Evolutionary conservation across 1,140 invertebrate species (phyloP), one percentile per base, ranked within the genome.

Genomic region (Panagrolaimus sp.): DNA sequence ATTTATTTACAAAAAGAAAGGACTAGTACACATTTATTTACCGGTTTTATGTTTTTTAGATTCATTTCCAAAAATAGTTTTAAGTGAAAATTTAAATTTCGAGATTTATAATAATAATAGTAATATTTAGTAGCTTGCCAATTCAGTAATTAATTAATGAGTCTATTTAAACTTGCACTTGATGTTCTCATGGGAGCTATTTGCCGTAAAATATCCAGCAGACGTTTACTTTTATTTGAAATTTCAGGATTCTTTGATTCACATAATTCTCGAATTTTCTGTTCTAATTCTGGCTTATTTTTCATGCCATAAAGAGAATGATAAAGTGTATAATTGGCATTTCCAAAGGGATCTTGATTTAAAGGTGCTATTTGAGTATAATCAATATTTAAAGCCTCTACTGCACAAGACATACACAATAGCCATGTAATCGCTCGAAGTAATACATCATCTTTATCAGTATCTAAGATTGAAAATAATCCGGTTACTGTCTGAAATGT

Each of bases 351-450:
- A 63, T 71, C 70, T 44, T 57, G 57, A 25, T 70, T 71, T n/a
- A 69, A 38, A 4, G 57, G 43, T 66, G 72, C 65, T 23, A 75
- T 73, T 16, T 70, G 68, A 62, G 77, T 73, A 47, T 79, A 78
- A n/a, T 78, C 67, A 5, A 78, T 68, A 38, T 65, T 27, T 8
- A 78, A 53, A 4, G 76, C 77, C 16, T 78, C 73, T 20, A 78
- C 76, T 13, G 76, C 76, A 16, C 69, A 73, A 11, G 69, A 68
- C 16, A 68, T 75, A 57, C 76, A 78, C 16, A 78, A 44, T 46
- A 78, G 65, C 76, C 76, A 78, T 4, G 76, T 78, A 20, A 78
- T 53, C 2, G 77, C 77, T 31, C 76, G 63, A 8, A 78, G 25
- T 3, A 78, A 47, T 42, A 78, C 70, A 25, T 78, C 76, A 20